phyloP scores from a whole-genome alignment of 2,113 vertebrate genomes.

The Tautogolabrus adspersus region DNA sequence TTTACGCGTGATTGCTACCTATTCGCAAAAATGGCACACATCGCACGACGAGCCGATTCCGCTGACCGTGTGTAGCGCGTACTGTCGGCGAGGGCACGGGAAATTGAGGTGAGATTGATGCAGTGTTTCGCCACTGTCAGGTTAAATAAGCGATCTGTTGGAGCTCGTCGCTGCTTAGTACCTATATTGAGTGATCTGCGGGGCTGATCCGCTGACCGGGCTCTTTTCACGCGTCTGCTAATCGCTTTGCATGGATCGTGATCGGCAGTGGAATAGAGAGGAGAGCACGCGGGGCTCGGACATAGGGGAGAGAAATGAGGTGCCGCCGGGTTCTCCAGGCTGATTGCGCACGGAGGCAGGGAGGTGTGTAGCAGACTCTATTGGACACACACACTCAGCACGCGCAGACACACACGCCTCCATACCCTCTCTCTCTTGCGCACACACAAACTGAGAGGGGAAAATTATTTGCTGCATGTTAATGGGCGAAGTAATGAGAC shows the following conservation, averaged over 20 bases:
- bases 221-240: constrained; percentile 58
- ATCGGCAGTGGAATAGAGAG: constrained; percentile 39
- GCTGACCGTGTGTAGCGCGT: constrained; percentile 18
- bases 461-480: constrained; percentile 76
- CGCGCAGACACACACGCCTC: constrained; percentile 16
- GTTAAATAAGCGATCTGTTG: constrained; percentile 68
- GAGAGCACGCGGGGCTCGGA: constrained; percentile 37
- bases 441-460: constrained; percentile 41
- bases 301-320: constrained; percentile 41
- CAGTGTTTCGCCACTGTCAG: constrained; percentile 48
- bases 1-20: constrained; percentile 25
- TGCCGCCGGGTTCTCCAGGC: constrained; percentile 59
- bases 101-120: constrained; percentile 61
- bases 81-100: not conserved
- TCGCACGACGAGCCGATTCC: constrained; percentile 3
- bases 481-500: constrained; percentile 82
- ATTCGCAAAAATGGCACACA: constrained; percentile 55
- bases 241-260: constrained; percentile 59
- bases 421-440: constrained; percentile 8
- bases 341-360: constrained; percentile 64
- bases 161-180: constrained; percentile 50
- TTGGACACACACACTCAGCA: constrained; percentile 32
- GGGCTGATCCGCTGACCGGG: constrained; percentile 71
- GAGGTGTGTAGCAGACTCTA: constrained; percentile 54
- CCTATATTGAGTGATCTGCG: constrained; percentile 63